Conservation (phyloP, 2,113 vertebrate species). For the Eretmochelys imbricata region DNA sequence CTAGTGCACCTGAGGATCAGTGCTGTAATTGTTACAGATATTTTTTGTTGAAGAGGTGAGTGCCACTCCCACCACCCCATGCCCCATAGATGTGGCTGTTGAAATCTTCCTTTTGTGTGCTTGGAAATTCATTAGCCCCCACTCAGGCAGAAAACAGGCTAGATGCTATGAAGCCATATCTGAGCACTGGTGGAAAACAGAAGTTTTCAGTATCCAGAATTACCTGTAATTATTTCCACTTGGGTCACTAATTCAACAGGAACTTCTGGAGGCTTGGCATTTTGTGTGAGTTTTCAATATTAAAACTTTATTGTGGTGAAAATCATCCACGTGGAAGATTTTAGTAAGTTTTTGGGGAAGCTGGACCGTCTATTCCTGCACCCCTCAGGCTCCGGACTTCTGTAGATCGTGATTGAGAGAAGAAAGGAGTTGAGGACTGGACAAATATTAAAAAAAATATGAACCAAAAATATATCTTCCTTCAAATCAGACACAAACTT, state of each 20-base stretch:
- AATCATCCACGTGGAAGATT: neutral
- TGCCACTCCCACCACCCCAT: neutral
- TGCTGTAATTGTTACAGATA: neutral
- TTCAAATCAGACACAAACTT: constrained; percentile 5
- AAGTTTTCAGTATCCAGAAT: neutral
- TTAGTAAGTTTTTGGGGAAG: neutral
- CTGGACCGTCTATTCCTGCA: neutral
- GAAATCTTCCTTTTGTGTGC: neutral
- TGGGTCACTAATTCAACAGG: neutral
- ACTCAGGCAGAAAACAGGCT: neutral
- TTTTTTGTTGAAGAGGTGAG: neutral
- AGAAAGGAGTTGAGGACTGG: neutral
- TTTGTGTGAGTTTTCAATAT: neutral
- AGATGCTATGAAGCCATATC: neutral
- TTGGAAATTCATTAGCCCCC: neutral
- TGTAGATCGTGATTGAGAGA: neutral
- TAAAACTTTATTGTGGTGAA: neutral
- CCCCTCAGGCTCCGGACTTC: neutral
- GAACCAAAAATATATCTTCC: neutral
- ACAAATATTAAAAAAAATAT: neutral
- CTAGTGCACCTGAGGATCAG: rapidly evolving
- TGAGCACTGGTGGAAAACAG: neutral
- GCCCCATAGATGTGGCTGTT: neutral
- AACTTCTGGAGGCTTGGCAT: neutral
- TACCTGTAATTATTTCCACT: neutral